Evolutionary conservation across 2,888 invertebrate species (phyloP), one percentile per base, ranked within the genome.

Genomic region (Baronia brevicornis): DNA sequence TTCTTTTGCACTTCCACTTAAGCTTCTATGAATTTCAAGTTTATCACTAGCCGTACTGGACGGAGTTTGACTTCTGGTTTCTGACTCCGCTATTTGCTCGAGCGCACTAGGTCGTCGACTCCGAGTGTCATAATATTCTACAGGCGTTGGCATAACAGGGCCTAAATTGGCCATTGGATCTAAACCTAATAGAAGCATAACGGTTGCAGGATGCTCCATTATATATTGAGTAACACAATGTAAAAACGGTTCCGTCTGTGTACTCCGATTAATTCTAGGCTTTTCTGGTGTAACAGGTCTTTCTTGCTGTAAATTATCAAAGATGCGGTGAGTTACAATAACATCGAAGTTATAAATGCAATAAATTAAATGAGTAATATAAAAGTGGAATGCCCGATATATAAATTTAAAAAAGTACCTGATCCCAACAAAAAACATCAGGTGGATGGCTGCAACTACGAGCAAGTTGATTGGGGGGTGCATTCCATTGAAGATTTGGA

Each of bases 401-500:
- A n/a, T n/a, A n/a, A n/a, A n/a, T n/a, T n/a, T n/a, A n/a, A n/a
- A n/a, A 11, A 11, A 15, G 35, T 49, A 82, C 84, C 61, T 85
- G 86, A 51, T 91, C 91, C 87, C 93, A 91, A 51, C 90, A 90
- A 68, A 94, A 91, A 43, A 93, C 93, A 54, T 94, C 94, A 1
- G 94, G 93, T 0, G 94, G 94, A 73, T 94, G 94, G 2, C 94
- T 94, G 34, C 91, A 91, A 60, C 92, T 91, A 36, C 94, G 86
- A 1, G 92, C 92, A 29, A 94, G 84, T 40, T 88, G 73, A 39
- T 85, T 86, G 2, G 77, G 75, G 3, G 66, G 85, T 29, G 79
- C 79, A 46, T 73, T 87, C 77, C 70, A 88, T 42, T 90, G 89
- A 18, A 92, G 85, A 59, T 91, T 94, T 3, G 94, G 94, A 61